Evolutionary conservation across 2,888 invertebrate genomes (phyloP).

Genomic region (Mantis religiosa): DNA sequence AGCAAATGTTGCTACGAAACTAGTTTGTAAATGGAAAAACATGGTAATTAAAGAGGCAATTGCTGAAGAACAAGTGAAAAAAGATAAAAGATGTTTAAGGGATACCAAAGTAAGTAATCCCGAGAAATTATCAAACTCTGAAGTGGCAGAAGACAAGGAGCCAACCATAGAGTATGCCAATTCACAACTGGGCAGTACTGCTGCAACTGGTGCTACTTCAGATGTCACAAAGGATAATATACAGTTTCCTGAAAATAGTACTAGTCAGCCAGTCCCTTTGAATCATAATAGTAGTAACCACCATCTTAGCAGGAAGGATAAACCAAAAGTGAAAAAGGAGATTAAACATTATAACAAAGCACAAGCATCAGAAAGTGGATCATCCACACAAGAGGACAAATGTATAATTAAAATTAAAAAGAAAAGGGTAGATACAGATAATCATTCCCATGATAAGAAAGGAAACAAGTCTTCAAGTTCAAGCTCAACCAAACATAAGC

Average conservation of each 20-base stretch:
- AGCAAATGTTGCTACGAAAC: constrained; percentile 73
- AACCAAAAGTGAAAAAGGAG: constrained; percentile 26
- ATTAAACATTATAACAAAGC: neutral
- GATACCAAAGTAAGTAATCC: neutral
- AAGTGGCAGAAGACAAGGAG: neutral
- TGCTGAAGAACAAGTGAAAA: constrained; percentile 33
- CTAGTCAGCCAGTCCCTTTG: neutral
- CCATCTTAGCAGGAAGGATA: constrained; percentile 29
- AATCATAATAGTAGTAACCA: constrained; percentile 18
- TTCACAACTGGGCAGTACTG: neutral
- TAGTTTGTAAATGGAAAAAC: constrained; percentile 86
- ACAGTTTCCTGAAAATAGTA: neutral
- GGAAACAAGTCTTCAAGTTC: neutral
- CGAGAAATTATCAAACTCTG: constrained; percentile 36
- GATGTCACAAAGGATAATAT: neutral
- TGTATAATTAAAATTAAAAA: neutral
- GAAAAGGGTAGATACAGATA: neutral
- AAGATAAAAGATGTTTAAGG: constrained; percentile 16
- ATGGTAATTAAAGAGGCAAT: constrained; percentile 69
- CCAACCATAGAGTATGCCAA: neutral
- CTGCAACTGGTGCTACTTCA: neutral
- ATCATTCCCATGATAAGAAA: neutral
- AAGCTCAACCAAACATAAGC: neutral
- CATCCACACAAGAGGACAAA: neutral
- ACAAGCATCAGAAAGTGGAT: neutral